Conservation (phyloP, 1,140 invertebrate species). For the Nylanderia fulva region DNA sequence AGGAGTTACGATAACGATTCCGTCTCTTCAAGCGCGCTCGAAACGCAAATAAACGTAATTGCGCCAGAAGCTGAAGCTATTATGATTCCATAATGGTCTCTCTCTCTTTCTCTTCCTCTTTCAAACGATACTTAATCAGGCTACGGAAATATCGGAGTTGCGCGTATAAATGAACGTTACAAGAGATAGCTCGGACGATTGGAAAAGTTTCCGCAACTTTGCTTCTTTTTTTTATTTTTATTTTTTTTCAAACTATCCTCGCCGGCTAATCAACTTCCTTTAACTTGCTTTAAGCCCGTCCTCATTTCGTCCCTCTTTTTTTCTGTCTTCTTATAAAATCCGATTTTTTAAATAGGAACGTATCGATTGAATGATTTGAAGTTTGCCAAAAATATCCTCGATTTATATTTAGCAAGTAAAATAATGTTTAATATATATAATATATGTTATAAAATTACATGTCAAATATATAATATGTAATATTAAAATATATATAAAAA, state of each 20-base stretch:
- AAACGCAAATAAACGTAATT: constrained; percentile 10
- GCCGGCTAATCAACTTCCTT: constrained; percentile 43
- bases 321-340: background rate
- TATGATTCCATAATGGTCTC: background rate
- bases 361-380: background rate
- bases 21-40: background rate
- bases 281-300: constrained; percentile 21
- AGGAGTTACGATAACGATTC: constrained; percentile 18
- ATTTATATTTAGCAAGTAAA: no score
- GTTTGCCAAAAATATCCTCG: no score
- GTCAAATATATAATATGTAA: background rate
- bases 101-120: background rate
- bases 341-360: background rate
- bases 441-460: no score
- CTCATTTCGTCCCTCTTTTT: background rate
- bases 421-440: no score
- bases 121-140: constrained; percentile 31
- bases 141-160: constrained; percentile 41
- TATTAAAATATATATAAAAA: no score
- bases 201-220: constrained; percentile 41
- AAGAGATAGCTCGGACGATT: constrained; percentile 36
- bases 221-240: background rate
- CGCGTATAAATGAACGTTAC: constrained; percentile 38
- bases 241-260: constrained; percentile 55
- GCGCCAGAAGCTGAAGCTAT: background rate